Base-by-base conservation (phyloP, 2,113 vertebrate genomes). In the Calidris pygmaea region DNA sequence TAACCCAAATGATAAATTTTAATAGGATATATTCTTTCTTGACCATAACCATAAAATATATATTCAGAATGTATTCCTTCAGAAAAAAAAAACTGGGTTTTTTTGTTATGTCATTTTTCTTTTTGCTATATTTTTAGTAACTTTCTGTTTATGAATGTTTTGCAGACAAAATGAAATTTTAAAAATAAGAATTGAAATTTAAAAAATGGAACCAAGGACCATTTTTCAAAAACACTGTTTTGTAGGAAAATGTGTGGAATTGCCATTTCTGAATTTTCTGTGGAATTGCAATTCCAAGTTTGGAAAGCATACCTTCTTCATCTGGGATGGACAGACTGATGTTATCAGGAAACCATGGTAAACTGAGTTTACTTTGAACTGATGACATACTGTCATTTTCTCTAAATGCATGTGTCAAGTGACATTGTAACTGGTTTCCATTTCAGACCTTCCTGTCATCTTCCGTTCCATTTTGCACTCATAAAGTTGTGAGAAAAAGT, bases 291-390 rank as follows among this genome's bases (percentile, higher is more conserved):
- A 12, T 91, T 93, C 89, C 58, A 86, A 74, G 92, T 90, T 93
- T 88, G 90, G 56, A 85, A 94, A 90, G 90, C 65, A 78, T 88
- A 84, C 68, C 59, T 84, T 52, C 72, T 88, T 87, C 90, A 85
- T 60, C 65, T 87, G 41, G 37, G 83, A 89, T 87, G 35, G 48
- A 94, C 12, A 93, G 62, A 78, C 76, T 68, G 86, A 92, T 96
- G 62, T 58, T 95, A 87, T 92, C 90, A 86, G 34, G 53, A 35
- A 58, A 53, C 76, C 66, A 77, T 68, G 53, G 66, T 92, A 95
- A 94, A 90, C 58, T 34, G 68, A 72, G 22, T 56, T 90, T 66
- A 77, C 90, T 96, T 96, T 93, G 88, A 97, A 93, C 70, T 62
- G 66, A 91, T 93, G 92, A 95, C 89, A 93, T 50, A 87, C 80